Conservation (phyloP, 2,797 vertebrate genomes). For the Lutjanus campechanus region DNA sequence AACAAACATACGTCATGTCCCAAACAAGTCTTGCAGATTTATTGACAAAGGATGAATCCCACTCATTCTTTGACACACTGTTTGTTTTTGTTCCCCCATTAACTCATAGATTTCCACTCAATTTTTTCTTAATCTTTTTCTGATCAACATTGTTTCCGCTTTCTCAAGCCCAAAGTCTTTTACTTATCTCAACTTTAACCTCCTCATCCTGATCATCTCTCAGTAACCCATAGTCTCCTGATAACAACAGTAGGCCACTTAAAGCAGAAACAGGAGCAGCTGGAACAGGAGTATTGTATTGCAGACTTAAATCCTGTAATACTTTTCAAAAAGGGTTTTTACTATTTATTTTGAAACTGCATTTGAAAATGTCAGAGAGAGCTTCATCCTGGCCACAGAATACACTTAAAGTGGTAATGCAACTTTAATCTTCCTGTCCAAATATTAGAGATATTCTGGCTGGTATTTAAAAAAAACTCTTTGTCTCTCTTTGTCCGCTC, state of each 20-base stretch:
- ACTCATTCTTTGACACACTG: not conserved
- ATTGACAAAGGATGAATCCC: not conserved
- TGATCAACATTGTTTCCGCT: not conserved
- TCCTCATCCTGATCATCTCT: not conserved
- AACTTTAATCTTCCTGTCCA: slow-evolving; percentile 17
- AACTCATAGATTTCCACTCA: not conserved
- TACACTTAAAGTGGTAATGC: not conserved
- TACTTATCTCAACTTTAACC: not conserved
- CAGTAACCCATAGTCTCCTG: not conserved
- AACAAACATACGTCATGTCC: not conserved
- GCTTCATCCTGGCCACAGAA: not conserved
- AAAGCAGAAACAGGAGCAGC: not conserved
- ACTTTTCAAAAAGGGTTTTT: not conserved
- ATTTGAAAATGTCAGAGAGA: not conserved
- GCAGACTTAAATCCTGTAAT: too few species aligned
- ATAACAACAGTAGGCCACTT: slow-evolving; percentile 1
- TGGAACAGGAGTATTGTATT: not conserved
- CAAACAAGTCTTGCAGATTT: slow-evolving; percentile 6
- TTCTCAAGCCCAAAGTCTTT: not conserved
- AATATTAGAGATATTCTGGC: slow-evolving; percentile 26
- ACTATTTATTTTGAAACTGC: slow-evolving; percentile 33
- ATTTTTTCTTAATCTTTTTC: not conserved
- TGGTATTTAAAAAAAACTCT: slow-evolving; percentile 10
- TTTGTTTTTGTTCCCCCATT: not conserved
- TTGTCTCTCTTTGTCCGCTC: slow-evolving; percentile 4